phyloP scores from a whole-genome alignment of 2,888 invertebrate genomes.

The Xylota segnis region DNA sequence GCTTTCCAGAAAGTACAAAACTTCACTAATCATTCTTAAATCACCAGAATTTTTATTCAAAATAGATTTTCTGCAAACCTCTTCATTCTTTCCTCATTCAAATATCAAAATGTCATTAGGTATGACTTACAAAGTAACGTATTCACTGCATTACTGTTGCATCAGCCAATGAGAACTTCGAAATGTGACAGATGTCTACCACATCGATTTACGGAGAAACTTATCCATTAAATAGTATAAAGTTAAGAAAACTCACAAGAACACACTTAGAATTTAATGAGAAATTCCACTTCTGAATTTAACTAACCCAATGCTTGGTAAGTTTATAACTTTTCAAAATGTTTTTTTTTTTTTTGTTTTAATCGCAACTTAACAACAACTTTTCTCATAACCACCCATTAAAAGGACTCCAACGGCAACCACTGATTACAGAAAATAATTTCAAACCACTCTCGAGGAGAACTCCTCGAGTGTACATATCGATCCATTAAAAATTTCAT shows the following conservation, averaged over 20 bases:
- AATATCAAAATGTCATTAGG: too few relatives aligned
- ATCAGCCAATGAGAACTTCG: background rate
- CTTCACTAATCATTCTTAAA: too few relatives aligned
- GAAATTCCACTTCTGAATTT: background rate
- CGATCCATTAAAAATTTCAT: slow-evolving; percentile 67
- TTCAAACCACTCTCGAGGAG: background rate
- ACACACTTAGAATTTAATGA: background rate
- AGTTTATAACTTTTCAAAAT: background rate
- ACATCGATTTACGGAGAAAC: background rate
- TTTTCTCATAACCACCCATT: background rate
- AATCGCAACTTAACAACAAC: background rate
- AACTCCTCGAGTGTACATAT: slow-evolving; percentile 32
- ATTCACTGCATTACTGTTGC: background rate
- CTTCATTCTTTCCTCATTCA: too few relatives aligned
- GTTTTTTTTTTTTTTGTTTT: background rate
- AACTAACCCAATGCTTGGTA: background rate
- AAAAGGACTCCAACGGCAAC: slow-evolving; percentile 15
- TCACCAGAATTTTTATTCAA: too few relatives aligned
- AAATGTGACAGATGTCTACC: background rate
- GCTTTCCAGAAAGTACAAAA: too few relatives aligned
- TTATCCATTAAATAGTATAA: background rate
- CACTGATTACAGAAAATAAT: slow-evolving; percentile 7
- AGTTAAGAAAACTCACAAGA: background rate
- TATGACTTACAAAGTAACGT: background rate
- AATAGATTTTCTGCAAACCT: too few relatives aligned